Conservation (phyloP, 2,888 invertebrate genomes). For the Imbricaverruca yamaguchii region DNA sequence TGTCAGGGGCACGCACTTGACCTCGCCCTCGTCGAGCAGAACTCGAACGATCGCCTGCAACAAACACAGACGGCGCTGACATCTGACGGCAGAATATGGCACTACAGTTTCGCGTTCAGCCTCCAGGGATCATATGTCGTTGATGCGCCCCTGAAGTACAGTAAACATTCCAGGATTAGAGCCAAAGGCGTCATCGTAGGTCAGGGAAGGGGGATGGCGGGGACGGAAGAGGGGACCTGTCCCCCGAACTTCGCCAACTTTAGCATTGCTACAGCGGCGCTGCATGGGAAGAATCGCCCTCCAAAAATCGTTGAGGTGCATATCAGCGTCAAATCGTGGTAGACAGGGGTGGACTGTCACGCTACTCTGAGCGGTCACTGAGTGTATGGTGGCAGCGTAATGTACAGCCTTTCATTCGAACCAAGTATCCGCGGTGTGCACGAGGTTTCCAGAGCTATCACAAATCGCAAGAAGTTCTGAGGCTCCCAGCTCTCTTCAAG, state of each 20-base stretch:
- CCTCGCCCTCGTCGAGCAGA: constrained; percentile 20
- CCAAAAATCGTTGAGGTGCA: too few relatives aligned
- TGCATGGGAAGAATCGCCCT: neutral
- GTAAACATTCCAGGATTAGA: neutral
- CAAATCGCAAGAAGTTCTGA: too few relatives aligned
- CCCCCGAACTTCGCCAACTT: neutral
- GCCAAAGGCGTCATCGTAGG: neutral
- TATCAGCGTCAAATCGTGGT: too few relatives aligned
- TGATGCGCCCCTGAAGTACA: neutral
- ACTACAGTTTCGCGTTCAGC: neutral
- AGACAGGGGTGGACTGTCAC: too few relatives aligned
- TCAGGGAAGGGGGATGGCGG: neutral
- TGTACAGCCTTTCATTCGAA: too few relatives aligned
- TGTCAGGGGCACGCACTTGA: constrained; percentile 20
- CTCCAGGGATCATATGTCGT: neutral
- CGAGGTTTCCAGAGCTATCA: too few relatives aligned
- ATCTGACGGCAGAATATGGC: neutral
- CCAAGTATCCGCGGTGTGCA: too few relatives aligned
- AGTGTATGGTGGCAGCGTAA: too few relatives aligned
- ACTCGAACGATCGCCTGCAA: constrained; percentile 15
- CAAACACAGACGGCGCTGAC: neutral
- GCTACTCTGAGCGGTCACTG: too few relatives aligned
- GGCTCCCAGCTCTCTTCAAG: too few relatives aligned
- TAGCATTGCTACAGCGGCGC: neutral
- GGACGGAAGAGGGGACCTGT: neutral